Evolutionary conservation across 2,888 invertebrate genomes (phyloP), one percentile per base, ranked within the genome.

Genomic region (Amphipyra berbera): DNA sequence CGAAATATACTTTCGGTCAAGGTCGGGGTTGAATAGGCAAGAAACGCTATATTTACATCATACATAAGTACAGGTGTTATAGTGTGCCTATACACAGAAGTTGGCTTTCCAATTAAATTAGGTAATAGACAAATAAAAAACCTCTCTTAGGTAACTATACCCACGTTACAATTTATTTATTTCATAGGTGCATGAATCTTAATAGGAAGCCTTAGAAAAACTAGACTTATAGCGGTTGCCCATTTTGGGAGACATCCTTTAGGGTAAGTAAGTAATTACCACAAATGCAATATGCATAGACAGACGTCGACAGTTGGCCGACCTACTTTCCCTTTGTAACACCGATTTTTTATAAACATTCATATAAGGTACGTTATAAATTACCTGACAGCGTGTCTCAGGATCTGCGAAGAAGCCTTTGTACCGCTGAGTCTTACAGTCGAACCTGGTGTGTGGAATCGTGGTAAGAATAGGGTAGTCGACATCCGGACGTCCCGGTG

Each of bases 361-460:
- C 72, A 61, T 77, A 10, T 37, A 7, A 30, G 7, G 13, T 60
- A 49, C 13, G 54, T 69, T 65, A 48, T 66, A 56, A 44, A 46
- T 73, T 69, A 73, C 97, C 96, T 98, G 98, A 86, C 98, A 98
- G 79, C 97, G 96, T 6, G 98, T 97, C 78, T 97, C 97, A 10
- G 98, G 97, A 91, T 98, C 98, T 3, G 98, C 98, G 82, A 98
- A 98, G 92, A 98, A 98, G 63, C 98, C 98, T 83, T 98, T 98
- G 89, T 98, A 98, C 27, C 98, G 95, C 86, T 98, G 98, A 65
- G 97, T 96, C 81, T 97, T 97, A 90, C 98, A 98, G 83, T 96
- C 96, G 87, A 98, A 98, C 71, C 93, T 95, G 0, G 98, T 98
- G 63, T 95, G 94, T 0, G 98, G 98, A 64, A 98, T 98, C 35